These are phyloP conservation scores for Myripristis jacobus DNA, from an alignment of 2,797 vertebrate genomes.

Conservation along the genomic window DNA sequence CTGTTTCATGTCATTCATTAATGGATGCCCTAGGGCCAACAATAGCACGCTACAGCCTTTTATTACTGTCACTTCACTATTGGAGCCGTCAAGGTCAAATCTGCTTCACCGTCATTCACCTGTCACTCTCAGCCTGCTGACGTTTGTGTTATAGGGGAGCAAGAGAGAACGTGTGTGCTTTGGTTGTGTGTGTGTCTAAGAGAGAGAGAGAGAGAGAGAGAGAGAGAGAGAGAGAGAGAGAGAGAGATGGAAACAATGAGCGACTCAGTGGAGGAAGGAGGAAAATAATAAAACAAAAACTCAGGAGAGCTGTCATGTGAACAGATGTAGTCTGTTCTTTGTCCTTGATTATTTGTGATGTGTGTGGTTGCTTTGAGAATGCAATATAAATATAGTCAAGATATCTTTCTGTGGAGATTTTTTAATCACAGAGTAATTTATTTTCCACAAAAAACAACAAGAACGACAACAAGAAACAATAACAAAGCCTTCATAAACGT, in stretches of 20 bases:
- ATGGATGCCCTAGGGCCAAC: slow-evolving; percentile 81
- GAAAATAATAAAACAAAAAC: slow-evolving; percentile 65
- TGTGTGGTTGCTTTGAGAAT: slow-evolving; percentile 59
- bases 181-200: slow-evolving; percentile 22
- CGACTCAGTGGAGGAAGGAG: slow-evolving; percentile 33
- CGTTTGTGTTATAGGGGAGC: slow-evolving; percentile 75
- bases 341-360: slow-evolving; percentile 77
- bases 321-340: slow-evolving; percentile 75
- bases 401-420: slow-evolving; percentile 59
- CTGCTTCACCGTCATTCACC: slow-evolving; percentile 76
- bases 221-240: slow-evolving; percentile 36
- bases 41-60: slow-evolving; percentile 82
- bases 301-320: slow-evolving; percentile 71
- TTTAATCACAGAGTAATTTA: slow-evolving; percentile 60
- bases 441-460: slow-evolving; percentile 37
- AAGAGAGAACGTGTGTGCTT: slow-evolving; percentile 23
- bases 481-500: slow-evolving; percentile 38
- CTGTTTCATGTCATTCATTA: slow-evolving; percentile 84
- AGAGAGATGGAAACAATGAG: slow-evolving; percentile 40
- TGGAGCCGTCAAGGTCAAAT: slow-evolving; percentile 80
- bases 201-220: slow-evolving; percentile 58
- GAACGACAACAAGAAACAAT: slow-evolving; percentile 42
- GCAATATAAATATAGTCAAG: slow-evolving; percentile 54
- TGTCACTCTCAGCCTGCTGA: slow-evolving; percentile 78
- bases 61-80: slow-evolving; percentile 80